phyloP scores from a whole-genome alignment of 2,797 vertebrate genomes.

The Diplodus sargus region DNA sequence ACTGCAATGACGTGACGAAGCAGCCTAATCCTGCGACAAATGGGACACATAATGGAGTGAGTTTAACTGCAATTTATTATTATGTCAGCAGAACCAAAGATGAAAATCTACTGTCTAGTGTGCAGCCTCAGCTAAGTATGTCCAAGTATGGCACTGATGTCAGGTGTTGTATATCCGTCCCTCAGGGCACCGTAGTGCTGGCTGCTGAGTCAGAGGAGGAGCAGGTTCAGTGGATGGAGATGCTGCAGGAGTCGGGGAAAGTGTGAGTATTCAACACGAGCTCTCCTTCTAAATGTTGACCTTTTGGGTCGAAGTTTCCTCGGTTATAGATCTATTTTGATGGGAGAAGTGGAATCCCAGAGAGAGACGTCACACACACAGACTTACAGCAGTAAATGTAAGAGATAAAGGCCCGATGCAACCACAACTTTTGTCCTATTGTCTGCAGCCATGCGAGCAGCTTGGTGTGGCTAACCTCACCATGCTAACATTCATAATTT shows the following conservation, averaged over 20 bases:
- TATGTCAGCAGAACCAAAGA: not conserved
- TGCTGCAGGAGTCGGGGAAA: conserved; percentile 97
- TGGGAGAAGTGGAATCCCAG: no score
- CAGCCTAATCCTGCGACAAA: conserved; percentile 20
- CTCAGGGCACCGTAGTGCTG: conserved; percentile 92
- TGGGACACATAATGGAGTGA: conserved; percentile 4
- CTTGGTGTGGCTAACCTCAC: not conserved
- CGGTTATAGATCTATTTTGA: no score
- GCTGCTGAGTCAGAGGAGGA: conserved; percentile 94
- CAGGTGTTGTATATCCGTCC: not conserved
- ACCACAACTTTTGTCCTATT: no score
- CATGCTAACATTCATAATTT: not conserved
- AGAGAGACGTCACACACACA: no score
- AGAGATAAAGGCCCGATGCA: no score
- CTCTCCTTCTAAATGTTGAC: not conserved
- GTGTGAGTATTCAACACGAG: conserved; percentile 86
- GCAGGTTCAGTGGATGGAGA: conserved; percentile 95
- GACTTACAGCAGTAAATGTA: no score
- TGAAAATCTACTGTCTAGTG: conserved; percentile 9
- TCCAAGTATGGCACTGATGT: not conserved
- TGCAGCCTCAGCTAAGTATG: not conserved
- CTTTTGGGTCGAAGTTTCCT: not conserved
- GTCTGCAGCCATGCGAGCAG: no score
- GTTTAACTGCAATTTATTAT: not conserved
- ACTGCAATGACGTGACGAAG: not conserved